Evolutionary conservation across 2,797 vertebrate genomes (phyloP).

Genomic region (Oryzias dopingdopingensis): DNA sequence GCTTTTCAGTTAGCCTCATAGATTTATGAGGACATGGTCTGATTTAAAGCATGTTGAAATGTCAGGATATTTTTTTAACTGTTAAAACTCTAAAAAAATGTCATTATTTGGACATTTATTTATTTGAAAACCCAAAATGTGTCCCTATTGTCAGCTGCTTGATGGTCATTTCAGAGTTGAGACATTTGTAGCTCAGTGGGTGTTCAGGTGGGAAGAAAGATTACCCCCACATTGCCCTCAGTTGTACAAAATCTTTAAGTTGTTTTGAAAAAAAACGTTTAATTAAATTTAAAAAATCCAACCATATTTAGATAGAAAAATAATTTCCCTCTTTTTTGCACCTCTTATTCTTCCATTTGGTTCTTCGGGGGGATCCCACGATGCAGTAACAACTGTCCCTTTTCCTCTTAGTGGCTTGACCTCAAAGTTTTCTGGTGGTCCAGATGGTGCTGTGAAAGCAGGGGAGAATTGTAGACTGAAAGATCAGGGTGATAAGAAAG

Average conservation of each 20-base stretch:
- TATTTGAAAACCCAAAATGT: background rate
- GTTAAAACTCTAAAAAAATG: too few relatives aligned
- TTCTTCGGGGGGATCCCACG: slow-evolving; percentile 92
- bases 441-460: slow-evolving; percentile 83
- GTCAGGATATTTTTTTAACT: too few relatives aligned
- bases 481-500: slow-evolving; percentile 28
- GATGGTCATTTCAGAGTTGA: background rate
- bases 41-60: too few relatives aligned
- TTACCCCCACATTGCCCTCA: too few relatives aligned
- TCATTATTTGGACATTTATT: background rate
- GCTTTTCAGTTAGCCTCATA: too few relatives aligned
- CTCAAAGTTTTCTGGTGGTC: slow-evolving; percentile 91
- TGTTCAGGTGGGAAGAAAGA: too few relatives aligned
- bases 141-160: background rate
- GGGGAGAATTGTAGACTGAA: slow-evolving; percentile 26
- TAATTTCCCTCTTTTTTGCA: slow-evolving; percentile 53
- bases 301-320: too few relatives aligned
- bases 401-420: slow-evolving; percentile 91
- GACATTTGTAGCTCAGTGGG: too few relatives aligned
- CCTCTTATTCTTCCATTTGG: slow-evolving; percentile 93
- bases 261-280: too few relatives aligned
- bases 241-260: too few relatives aligned
- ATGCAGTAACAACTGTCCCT: slow-evolving; percentile 86
- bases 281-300: too few relatives aligned
- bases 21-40: too few relatives aligned